Evolutionary conservation across 2,113 vertebrate species (phyloP).

Genomic region (Fukomys damarensis): DNA sequence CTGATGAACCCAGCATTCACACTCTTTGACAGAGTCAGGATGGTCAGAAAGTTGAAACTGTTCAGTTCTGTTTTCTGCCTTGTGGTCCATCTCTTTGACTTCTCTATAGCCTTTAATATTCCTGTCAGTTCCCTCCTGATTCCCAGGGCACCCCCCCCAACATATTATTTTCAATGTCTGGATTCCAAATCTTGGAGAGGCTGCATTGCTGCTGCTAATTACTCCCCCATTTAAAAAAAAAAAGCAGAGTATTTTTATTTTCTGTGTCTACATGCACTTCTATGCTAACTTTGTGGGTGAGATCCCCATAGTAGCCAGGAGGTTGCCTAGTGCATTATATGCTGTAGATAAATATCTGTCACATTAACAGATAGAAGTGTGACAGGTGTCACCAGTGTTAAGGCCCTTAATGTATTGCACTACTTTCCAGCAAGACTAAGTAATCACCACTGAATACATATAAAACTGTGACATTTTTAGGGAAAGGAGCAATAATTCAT

Average conservation of each 20-base stretch:
- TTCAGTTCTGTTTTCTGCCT: not conserved
- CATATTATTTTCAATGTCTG: not conserved
- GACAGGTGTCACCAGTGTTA: not conserved
- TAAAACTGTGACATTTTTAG: not conserved
- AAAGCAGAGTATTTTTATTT: not conserved
- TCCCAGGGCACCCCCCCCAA: not conserved
- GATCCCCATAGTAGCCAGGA: not conserved
- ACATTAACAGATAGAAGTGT: not conserved
- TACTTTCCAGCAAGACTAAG: not conserved
- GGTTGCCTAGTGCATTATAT: not conserved
- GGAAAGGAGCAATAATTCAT: not conserved
- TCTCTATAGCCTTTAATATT: not conserved
- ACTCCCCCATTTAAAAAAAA: not conserved
- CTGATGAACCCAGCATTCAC: not conserved
- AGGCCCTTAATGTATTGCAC: not conserved
- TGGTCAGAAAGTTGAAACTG: not conserved
- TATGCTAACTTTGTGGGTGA: not conserved
- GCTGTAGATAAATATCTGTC: conserved; percentile 8
- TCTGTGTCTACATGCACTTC: not conserved
- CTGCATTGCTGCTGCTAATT: not conserved
- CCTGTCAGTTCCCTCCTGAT: not conserved
- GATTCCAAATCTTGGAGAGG: not conserved
- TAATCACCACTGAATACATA: not conserved
- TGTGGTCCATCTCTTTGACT: not conserved
- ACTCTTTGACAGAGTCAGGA: not conserved